A percentile compares a stretch with the other conserved stretches of the same genome.
Conservation (phyloP, 2,113 vertebrate species). For the Nibea albiflora region DNA sequence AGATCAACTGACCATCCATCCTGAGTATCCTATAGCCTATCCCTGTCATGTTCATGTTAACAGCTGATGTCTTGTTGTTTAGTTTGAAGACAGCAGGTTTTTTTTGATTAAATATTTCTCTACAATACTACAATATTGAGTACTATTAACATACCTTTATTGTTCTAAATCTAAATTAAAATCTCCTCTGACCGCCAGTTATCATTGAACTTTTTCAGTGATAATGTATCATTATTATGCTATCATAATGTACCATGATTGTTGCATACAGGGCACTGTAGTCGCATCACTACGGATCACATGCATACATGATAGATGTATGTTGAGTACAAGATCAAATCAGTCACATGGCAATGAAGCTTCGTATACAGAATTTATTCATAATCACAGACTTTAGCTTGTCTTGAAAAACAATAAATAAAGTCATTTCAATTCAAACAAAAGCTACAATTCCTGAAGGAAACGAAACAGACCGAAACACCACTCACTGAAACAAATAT, state of each 20-base stretch:
- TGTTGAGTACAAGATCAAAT: conserved; percentile 1
- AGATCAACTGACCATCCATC: conserved; percentile 83
- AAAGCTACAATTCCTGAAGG: conserved; percentile 15
- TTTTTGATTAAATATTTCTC: neutral
- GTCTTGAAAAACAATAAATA: conserved; percentile 54
- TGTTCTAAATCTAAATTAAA: neutral
- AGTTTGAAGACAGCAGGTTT: too few species aligned
- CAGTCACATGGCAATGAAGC: conserved; percentile 4
- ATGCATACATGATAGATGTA: neutral
- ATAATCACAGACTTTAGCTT: conserved; percentile 25
- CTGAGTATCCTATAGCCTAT: conserved; percentile 83
- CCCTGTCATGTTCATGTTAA: conserved; percentile 77
- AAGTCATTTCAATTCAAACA: conserved; percentile 50
- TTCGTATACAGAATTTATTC: conserved; percentile 29
- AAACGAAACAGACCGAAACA: conserved; percentile 21
- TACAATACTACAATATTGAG: conserved; percentile 20
- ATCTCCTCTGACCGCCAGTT: neutral
- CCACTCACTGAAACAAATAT: conserved; percentile 17
- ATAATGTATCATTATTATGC: too few species aligned
- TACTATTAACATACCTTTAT: neutral
- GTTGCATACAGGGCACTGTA: neutral
- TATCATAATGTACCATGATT: neutral
- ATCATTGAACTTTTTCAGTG: neutral
- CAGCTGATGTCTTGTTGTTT: neutral
- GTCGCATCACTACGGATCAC: neutral